phyloP scores from a whole-genome alignment of 1,140 invertebrate genomes.

The Leptinotarsa texana region DNA sequence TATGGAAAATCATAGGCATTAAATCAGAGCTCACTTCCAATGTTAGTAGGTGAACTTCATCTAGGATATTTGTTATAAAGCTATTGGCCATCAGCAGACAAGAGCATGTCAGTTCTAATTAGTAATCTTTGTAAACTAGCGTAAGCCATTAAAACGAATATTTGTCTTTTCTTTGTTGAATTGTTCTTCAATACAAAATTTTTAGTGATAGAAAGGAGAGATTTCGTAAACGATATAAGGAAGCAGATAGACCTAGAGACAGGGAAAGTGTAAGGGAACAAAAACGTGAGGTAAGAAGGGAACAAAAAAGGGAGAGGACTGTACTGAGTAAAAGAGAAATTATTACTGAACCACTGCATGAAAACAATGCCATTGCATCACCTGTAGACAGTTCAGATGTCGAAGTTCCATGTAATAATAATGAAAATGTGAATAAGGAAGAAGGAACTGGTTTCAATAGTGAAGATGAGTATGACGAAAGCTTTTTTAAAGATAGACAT shows the following conservation, averaged over 20 bases:
- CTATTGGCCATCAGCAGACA: no score
- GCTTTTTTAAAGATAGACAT: conserved; percentile 41
- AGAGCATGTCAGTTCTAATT: no score
- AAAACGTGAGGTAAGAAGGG: conserved; percentile 43
- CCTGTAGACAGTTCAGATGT: conserved; percentile 35
- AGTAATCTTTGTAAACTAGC: no score
- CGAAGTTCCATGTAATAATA: conserved; percentile 45
- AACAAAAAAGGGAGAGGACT: conserved; percentile 48
- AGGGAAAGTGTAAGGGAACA: conserved; percentile 49
- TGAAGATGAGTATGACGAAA: conserved; percentile 54
- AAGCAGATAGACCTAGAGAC: conserved; percentile 44
- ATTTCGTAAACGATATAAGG: conserved; percentile 51
- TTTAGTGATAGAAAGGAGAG: conserved; percentile 48
- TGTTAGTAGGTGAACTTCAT: no score
- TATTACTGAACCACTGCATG: conserved; percentile 39
- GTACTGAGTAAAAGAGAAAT: conserved; percentile 43
- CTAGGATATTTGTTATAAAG: no score
- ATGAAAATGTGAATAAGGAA: conserved; percentile 44
- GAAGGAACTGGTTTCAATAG: conserved; percentile 55
- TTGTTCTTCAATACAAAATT: background rate
- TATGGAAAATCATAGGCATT: no score
- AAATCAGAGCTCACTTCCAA: no score
- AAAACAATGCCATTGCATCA: conserved; percentile 34
- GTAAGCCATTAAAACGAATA: background rate
- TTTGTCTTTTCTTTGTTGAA: conserved; percentile 12